Conservation (phyloP, 2,888 invertebrate species). For the Lycia hirtaria region DNA sequence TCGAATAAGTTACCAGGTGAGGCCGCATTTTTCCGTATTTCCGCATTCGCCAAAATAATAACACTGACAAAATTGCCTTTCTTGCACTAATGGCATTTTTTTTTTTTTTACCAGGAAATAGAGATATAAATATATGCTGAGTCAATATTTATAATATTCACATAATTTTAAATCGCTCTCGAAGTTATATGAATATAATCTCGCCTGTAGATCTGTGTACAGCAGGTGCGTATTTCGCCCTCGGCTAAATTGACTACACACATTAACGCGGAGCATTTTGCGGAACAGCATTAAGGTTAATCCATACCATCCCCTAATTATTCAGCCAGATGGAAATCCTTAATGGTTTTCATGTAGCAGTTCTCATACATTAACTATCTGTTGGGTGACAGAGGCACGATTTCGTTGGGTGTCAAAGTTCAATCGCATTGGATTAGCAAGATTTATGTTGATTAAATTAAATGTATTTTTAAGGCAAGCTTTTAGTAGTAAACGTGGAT, state of each 20-base stretch:
- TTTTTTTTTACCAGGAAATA: too few relatives aligned
- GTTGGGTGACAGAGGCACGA: neutral
- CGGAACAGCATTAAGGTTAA: slow-evolving; percentile 13
- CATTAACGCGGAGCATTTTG: slow-evolving; percentile 5
- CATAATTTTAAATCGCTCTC: neutral
- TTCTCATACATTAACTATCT: slow-evolving; percentile 8
- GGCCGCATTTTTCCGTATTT: too few relatives aligned
- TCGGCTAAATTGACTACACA: slow-evolving; percentile 3
- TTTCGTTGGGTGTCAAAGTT: neutral
- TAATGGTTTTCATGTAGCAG: slow-evolving; percentile 16
- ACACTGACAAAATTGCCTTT: neutral
- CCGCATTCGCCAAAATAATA: neutral
- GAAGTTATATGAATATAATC: neutral
- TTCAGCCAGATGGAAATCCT: slow-evolving; percentile 5
- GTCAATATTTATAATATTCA: too few relatives aligned
- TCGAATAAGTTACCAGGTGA: neutral
- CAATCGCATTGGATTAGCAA: neutral
- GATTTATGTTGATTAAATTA: too few relatives aligned
- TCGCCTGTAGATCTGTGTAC: neutral
- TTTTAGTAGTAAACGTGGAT: too few relatives aligned
- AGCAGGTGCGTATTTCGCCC: neutral
- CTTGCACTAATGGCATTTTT: too few relatives aligned
- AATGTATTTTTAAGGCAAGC: too few relatives aligned
- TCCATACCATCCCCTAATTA: slow-evolving; percentile 13
- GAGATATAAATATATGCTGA: too few relatives aligned